Evolutionary conservation across 2,888 invertebrate genomes (phyloP).

Genomic region (Embidobia sp.): DNA sequence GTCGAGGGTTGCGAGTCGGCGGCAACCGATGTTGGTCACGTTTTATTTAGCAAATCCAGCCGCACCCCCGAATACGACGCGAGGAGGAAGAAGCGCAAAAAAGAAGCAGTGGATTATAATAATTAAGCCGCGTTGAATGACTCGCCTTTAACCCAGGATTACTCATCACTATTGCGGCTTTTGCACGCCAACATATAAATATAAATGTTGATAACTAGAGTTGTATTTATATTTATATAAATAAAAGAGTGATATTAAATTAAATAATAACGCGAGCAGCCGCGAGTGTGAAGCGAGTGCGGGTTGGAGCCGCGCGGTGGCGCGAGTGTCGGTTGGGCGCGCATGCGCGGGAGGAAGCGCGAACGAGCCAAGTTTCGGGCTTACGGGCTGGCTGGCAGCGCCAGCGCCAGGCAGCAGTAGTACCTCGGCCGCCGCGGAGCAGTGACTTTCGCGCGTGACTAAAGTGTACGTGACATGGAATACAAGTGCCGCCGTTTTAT

Average conservation of each 20-base stretch:
- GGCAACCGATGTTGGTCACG: constrained; percentile 37
- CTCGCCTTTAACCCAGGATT: too few relatives aligned
- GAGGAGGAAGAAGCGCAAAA: constrained; percentile 48
- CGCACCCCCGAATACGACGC: constrained; percentile 22
- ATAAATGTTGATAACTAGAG: too few relatives aligned
- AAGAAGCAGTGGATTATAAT: constrained; percentile 1
- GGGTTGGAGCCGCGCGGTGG: constrained; percentile 66
- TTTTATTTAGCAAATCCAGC: background rate
- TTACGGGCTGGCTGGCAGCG: too few relatives aligned
- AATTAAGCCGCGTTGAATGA: too few relatives aligned
- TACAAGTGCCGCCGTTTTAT: constrained; percentile 46
- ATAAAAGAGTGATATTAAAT: too few relatives aligned
- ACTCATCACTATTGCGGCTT: too few relatives aligned
- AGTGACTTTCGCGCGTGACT: constrained; percentile 66
- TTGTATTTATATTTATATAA: too few relatives aligned
- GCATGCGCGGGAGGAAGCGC: constrained; percentile 35
- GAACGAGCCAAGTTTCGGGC: constrained; percentile 44
- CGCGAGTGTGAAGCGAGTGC: constrained; percentile 39
- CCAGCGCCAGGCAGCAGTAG: constrained; percentile 69
- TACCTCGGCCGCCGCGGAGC: constrained; percentile 69
- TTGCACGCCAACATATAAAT: too few relatives aligned
- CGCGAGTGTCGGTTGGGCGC: constrained; percentile 56
- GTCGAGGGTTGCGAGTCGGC: constrained; percentile 79
- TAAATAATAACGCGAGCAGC: background rate
- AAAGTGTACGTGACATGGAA: constrained; percentile 46